These are phyloP conservation scores for Steinernema khuongi DNA, from an alignment of 1,140 invertebrate species.

Conservation along the genomic window DNA sequence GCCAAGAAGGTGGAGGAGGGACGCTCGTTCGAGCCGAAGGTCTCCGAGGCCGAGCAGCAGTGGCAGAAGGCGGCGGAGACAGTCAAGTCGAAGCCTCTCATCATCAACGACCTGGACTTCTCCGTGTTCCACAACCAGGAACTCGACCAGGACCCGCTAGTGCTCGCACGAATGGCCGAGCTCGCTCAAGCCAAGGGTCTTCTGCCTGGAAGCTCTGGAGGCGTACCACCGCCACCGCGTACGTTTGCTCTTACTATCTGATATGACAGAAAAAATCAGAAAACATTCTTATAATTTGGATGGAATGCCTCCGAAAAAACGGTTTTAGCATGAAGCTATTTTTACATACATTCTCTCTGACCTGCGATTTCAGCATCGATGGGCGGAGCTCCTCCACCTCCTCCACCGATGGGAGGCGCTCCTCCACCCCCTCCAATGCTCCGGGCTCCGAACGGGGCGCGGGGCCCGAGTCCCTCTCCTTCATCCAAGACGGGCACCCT, in stretches of 20 bases:
- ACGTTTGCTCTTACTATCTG: not conserved
- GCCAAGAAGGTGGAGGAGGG: conserved; percentile 47
- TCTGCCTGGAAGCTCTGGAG: conserved; percentile 44
- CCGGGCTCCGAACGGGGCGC: conserved; percentile 59
- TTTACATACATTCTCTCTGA: conserved; percentile 4
- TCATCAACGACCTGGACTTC: conserved; percentile 91
- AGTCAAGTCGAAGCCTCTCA: conserved; percentile 71
- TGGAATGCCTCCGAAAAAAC: conserved; percentile 1
- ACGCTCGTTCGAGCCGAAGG: conserved; percentile 67
- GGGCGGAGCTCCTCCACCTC: conserved; percentile 59
- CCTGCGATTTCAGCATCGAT: conserved; percentile 33
- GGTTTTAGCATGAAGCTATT: conserved; percentile 35
- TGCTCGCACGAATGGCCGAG: conserved; percentile 49
- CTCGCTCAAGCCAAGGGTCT: conserved; percentile 45
- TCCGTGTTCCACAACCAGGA: conserved; percentile 74
- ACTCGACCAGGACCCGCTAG: conserved; percentile 58
- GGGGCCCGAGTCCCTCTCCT: conserved; percentile 40
- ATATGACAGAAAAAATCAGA: too few species aligned
- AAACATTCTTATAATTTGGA: too few species aligned
- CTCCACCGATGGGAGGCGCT: conserved; percentile 51
- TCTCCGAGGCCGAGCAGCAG: conserved; percentile 72
- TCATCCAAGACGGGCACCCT: conserved; percentile 72
- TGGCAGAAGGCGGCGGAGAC: conserved; percentile 84
- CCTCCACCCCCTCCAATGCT: conserved; percentile 59
- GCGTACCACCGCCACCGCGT: conserved; percentile 59